These are phyloP conservation scores for Gerris lacustris DNA, from an alignment of 2,888 invertebrate species.

Conservation along the genomic window DNA sequence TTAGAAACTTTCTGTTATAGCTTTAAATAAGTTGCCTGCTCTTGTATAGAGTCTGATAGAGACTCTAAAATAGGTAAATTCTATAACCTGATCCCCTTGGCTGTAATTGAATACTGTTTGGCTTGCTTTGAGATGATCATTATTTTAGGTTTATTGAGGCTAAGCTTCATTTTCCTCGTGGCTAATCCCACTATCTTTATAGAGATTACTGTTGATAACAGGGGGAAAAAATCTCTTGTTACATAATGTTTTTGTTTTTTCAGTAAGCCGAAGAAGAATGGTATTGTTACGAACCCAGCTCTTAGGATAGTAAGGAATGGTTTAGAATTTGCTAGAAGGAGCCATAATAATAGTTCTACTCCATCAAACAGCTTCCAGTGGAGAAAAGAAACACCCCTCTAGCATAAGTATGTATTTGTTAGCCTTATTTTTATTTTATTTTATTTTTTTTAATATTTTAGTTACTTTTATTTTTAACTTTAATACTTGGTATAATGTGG, in stretches of 20 bases:
- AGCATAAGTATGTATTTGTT: slow-evolving; percentile 26
- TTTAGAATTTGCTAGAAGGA: slow-evolving; percentile 46
- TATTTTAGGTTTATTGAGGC: no score
- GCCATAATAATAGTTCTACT: slow-evolving; percentile 36
- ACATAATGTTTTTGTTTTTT: slow-evolving; percentile 20
- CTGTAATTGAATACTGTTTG: no score
- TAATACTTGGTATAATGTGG: slow-evolving; percentile 7
- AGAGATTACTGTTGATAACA: no score
- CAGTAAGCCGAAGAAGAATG: slow-evolving; percentile 65
- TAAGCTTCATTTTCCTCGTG: no score
- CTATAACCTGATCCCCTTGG: no score
- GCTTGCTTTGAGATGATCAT: no score
- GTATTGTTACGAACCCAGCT: slow-evolving; percentile 75
- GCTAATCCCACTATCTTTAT: no score
- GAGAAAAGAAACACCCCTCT: slow-evolving; percentile 71
- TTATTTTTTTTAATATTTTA: not conserved
- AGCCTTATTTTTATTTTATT: not conserved
- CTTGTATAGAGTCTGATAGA: no score
- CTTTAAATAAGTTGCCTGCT: no score
- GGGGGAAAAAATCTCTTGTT: no score
- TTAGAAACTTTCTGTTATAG: no score
- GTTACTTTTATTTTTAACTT: not conserved
- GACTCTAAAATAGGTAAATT: no score
- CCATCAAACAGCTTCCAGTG: slow-evolving; percentile 63
- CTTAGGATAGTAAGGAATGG: slow-evolving; percentile 67